These are phyloP conservation scores for Merodon equestris DNA, from an alignment of 2,888 invertebrate genomes.

Conservation along the genomic window DNA sequence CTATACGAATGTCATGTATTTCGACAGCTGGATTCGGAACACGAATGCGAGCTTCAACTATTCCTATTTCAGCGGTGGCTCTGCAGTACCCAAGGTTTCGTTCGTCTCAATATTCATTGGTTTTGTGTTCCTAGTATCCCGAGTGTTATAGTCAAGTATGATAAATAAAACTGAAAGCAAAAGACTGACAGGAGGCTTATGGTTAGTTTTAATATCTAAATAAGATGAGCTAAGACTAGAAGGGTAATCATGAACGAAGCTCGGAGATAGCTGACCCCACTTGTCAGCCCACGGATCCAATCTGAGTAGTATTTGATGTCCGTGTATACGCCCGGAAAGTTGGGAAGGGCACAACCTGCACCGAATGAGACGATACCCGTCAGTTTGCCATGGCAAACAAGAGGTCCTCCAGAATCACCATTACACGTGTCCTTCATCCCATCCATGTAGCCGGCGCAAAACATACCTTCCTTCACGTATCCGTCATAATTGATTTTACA, in stretches of 20 bases:
- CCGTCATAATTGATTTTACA: slow-evolving; percentile 58
- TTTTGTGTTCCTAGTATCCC: background rate
- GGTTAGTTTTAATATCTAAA: background rate
- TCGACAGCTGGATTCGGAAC: slow-evolving; percentile 70
- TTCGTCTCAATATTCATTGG: slow-evolving; percentile 2
- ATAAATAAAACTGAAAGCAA: background rate
- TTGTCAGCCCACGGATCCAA: slow-evolving; percentile 55
- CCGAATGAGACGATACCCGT: slow-evolving; percentile 71
- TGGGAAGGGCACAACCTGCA: slow-evolving; percentile 68
- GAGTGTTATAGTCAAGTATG: background rate
- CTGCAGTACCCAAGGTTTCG: background rate
- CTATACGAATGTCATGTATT: slow-evolving; percentile 74
- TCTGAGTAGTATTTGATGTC: slow-evolving; percentile 66
- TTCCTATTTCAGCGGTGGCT: slow-evolving; percentile 48
- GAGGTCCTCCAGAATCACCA: slow-evolving; percentile 72
- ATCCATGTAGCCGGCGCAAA: slow-evolving; percentile 70
- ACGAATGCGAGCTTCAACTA: slow-evolving; percentile 70
- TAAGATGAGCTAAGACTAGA: background rate
- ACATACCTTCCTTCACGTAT: slow-evolving; percentile 67
- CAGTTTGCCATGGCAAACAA: slow-evolving; percentile 65
- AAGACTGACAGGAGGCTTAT: background rate
- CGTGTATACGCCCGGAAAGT: slow-evolving; percentile 70
- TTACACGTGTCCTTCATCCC: slow-evolving; percentile 70
- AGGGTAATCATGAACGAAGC: background rate
- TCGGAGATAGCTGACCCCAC: background rate